Percentiles rank a stretch among this genome's conserved stretches.
These are phyloP conservation scores for Cetoscarus ocellatus DNA, from an alignment of 2,797 vertebrate species.

Conservation along the genomic window DNA sequence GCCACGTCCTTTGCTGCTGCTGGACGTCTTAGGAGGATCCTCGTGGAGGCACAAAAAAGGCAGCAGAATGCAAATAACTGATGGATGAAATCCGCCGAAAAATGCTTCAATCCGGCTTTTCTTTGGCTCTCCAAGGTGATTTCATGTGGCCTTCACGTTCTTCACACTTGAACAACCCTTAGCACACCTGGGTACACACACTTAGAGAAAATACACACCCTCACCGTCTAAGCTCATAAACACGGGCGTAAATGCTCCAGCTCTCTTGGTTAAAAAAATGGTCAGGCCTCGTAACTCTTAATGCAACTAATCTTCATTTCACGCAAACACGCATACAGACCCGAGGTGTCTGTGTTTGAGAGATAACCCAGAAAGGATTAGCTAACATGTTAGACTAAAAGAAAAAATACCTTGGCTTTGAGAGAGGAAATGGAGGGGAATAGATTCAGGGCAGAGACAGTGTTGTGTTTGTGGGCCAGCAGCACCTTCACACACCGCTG, in stretches of 20 bases:
- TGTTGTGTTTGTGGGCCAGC: conserved; percentile 10
- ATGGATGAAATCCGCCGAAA: conserved; percentile 34
- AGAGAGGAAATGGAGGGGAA: conserved; percentile 11
- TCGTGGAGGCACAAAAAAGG: background rate
- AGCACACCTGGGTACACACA: conserved; percentile 42
- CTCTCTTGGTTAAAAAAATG: conserved; percentile 1
- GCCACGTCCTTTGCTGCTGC: conserved; percentile 9
- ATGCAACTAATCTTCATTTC: conserved; percentile 55
- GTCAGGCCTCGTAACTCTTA: conserved; percentile 39
- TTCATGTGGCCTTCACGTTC: conserved; percentile 47
- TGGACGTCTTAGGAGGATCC: conserved; percentile 21
- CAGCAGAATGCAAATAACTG: conserved; percentile 30
- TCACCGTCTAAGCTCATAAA: conserved; percentile 13
- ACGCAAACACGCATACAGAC: conserved; percentile 30
- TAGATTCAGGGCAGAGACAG: conserved; percentile 22
- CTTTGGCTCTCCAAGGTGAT: conserved; percentile 35
- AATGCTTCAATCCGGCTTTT: conserved; percentile 33
- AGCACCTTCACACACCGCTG: conserved; percentile 17
- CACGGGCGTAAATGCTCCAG: conserved; percentile 27
- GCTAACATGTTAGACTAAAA: conserved; percentile 45
- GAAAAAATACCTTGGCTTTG: conserved; percentile 34
- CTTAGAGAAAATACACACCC: conserved; percentile 9
- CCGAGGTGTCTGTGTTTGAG: conserved; percentile 46
- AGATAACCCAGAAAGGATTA: conserved; percentile 70
- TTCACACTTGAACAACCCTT: conserved; percentile 24